Base-by-base conservation (phyloP, 2,888 invertebrate genomes). In the Phortica magna region DNA sequence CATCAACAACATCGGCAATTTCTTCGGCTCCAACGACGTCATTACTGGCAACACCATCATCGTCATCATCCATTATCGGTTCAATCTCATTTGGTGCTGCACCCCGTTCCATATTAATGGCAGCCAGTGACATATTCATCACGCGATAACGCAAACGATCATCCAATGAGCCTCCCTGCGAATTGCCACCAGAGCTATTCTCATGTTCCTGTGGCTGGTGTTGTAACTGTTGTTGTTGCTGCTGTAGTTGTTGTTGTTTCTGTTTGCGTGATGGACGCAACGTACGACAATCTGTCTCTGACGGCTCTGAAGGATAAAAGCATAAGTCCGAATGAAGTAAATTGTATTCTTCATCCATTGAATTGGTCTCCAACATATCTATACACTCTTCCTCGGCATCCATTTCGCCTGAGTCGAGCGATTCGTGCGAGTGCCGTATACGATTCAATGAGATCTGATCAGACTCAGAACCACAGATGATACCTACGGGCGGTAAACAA, bases 351-450 rank as follows among this genome's bases (percentile, higher is more conserved):
- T 91, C 92, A 77, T 92, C 92, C 90, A 92, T 92, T 6, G 92
- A 92, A 10, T 89, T 91, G 2, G 92, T 91, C 55, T 92, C 92
- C 68, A 92, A 83, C 74, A 92, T 90, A 79, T 92, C 92, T 67
- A 91, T 91, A 76, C 94, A 94, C 83, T 93, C 93, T 88, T 94
- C 94, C 84, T 94, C 94, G 77, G 93, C 93, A 89, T 95, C 93
- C 86, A 92, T 91, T 89, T 93, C 90, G 43, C 95, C 94, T 9
- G 95, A 95, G 89, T 96, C 95, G 73, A 96, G 93, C 83, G 96
- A 96, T 90, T 96, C 96, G 84, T 95, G 93, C 80, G 95, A 96
- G 85, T 95, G 94, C 17, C 92, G 89, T 43, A 92, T 92, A 77
- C 92, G 92, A 83, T 90, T 92, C 76, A 92, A 79, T 22, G 92